phyloP scores from a whole-genome alignment of 2,113 vertebrate genomes.

The Otocyon megalotis region DNA sequence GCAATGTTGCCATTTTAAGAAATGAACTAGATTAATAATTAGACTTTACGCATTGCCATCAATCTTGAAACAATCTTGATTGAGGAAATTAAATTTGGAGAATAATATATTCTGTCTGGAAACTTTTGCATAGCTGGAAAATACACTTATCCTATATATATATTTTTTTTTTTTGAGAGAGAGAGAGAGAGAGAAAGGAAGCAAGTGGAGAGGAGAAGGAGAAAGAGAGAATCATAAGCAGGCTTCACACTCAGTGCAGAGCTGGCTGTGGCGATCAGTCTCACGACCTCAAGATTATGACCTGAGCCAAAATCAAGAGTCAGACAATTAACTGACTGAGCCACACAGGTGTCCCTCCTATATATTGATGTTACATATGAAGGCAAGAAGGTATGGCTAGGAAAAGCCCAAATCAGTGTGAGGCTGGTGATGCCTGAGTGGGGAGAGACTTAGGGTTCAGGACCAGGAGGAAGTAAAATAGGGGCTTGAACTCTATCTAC shows the following conservation, averaged over 20 bases:
- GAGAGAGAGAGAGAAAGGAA: neutral
- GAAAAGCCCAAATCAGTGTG: neutral
- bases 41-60: neutral
- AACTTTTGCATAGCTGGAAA: neutral
- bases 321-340: too few relatives aligned
- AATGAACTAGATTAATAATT: neutral
- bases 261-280: too few relatives aligned
- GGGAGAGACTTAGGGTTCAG: neutral
- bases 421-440: neutral
- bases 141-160: neutral
- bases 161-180: neutral
- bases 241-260: too few relatives aligned
- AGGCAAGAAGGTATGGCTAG: neutral
- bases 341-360: too few relatives aligned
- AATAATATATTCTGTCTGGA: neutral
- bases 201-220: neutral
- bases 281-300: too few relatives aligned
- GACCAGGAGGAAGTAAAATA: neutral
- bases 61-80: neutral
- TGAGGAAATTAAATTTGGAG: neutral
- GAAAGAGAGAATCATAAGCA: neutral
- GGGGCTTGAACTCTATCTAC: neutral
- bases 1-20: neutral
- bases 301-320: too few relatives aligned
- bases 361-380: neutral